Conservation (phyloP, 1,140 invertebrate species). For the Lordiphosa mommai region DNA sequence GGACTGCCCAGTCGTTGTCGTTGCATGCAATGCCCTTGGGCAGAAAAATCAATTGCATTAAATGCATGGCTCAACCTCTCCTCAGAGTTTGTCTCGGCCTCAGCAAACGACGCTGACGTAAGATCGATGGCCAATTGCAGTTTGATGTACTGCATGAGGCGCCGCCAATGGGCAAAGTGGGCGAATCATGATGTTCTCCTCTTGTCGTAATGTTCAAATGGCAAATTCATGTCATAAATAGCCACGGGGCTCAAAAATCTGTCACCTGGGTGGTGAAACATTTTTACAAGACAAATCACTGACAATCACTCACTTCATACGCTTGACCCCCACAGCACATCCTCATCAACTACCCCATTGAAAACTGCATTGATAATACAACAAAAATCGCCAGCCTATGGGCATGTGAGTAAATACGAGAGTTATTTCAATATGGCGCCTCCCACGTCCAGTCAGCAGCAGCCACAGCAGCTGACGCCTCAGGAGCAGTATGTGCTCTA, state of each 20-base stretch:
- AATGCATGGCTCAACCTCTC: slow-evolving; percentile 49
- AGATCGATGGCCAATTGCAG: slow-evolving; percentile 48
- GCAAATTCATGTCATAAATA: slow-evolving; percentile 73
- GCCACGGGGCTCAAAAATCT: slow-evolving; percentile 48
- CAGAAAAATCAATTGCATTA: slow-evolving; percentile 69
- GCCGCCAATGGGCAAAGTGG: slow-evolving; percentile 47
- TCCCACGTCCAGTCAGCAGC: slow-evolving; percentile 16
- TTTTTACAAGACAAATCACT: slow-evolving; percentile 37
- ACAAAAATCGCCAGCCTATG: slow-evolving; percentile 43
- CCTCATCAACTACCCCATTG: slow-evolving; percentile 20
- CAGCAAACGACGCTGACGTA: slow-evolving; percentile 32
- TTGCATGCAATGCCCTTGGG: slow-evolving; percentile 62
- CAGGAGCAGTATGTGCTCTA: slow-evolving; percentile 78
- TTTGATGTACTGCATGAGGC: slow-evolving; percentile 55
- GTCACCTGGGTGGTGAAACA: slow-evolving; percentile 2
- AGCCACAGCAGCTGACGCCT: slow-evolving; percentile 53
- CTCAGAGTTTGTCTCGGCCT: slow-evolving; percentile 6
- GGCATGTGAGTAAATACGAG: slow-evolving; percentile 57
- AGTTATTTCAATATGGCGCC: slow-evolving; percentile 66
- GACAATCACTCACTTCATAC: not conserved
- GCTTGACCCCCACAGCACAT: slow-evolving; percentile 45
- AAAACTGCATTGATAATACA: slow-evolving; percentile 58
- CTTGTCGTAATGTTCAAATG: slow-evolving; percentile 69
- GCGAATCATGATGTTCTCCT: slow-evolving; percentile 35
- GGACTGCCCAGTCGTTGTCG: slow-evolving; percentile 8